A percentile compares a stretch with the other conserved stretches of the same genome.
Conservation (phyloP, 1,140 invertebrate species). For the Tetraneura akinire region DNA sequence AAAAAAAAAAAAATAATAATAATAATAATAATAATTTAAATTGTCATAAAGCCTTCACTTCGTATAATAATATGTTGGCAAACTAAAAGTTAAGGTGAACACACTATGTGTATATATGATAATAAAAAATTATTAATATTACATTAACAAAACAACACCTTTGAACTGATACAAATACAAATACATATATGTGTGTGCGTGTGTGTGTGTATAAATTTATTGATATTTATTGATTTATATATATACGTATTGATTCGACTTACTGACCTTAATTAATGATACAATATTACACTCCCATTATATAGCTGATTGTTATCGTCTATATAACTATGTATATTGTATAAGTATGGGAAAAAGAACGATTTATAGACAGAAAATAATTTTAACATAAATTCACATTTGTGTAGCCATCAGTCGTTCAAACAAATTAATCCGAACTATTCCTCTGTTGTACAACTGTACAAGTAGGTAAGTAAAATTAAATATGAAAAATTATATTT, state of each 20-base stretch:
- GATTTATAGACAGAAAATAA: too few species aligned
- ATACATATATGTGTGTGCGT: conserved; percentile 9
- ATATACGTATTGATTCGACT: conserved; percentile 1
- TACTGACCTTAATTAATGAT: conserved; percentile 41
- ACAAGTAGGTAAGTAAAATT: too few species aligned
- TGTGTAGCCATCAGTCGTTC: too few species aligned
- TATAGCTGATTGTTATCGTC: background rate
- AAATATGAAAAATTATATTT: too few species aligned
- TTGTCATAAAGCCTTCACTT: background rate
- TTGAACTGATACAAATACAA: background rate
- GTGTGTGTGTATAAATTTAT: too few species aligned
- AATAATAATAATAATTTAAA: too few species aligned
- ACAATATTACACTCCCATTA: conserved; percentile 23
- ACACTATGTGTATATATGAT: conserved; percentile 8
- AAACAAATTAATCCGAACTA: too few species aligned
- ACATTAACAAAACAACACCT: conserved; percentile 26
- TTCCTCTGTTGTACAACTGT: too few species aligned
- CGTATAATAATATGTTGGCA: too few species aligned
- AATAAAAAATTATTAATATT: conserved; percentile 24
- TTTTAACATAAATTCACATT: too few species aligned
- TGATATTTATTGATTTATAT: too few species aligned
- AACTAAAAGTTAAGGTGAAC: background rate
- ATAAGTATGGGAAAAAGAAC: background rate
- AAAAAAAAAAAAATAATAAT: too few species aligned
- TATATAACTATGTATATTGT: conserved; percentile 7